Evolutionary conservation across 2,797 vertebrate species (phyloP).

Genomic region (Mormyrus proboscirostris): DNA sequence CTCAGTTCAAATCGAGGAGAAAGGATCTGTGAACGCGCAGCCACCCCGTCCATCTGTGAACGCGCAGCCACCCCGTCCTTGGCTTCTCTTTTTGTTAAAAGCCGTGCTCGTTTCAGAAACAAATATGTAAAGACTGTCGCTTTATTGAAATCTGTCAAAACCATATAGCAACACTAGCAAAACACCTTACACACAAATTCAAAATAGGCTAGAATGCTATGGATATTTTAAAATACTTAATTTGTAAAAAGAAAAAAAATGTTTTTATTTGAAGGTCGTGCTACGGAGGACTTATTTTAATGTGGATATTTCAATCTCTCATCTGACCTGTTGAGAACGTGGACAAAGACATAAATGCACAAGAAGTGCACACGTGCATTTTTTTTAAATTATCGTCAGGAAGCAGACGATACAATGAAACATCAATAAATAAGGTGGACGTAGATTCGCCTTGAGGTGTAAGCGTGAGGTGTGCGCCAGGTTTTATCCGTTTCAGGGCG

Average conservation of each 20-base stretch:
- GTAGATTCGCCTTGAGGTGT: background rate
- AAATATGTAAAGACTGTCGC: background rate
- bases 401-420: background rate
- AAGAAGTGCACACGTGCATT: background rate
- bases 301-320: background rate
- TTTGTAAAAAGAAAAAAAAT: background rate
- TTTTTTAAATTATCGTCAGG: background rate
- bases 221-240: background rate
- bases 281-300: background rate
- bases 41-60: background rate
- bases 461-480: background rate
- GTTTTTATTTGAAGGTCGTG: background rate
- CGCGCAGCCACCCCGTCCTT: background rate
- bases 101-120: background rate
- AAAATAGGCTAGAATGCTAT: background rate
- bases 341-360: background rate
- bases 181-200: background rate
- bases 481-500: background rate
- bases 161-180: background rate
- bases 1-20: background rate
- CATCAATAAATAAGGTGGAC: background rate
- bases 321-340: constrained; percentile 15
- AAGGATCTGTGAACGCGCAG: background rate
- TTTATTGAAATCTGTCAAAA: background rate
- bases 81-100: background rate